These are phyloP conservation scores for Sitodiplosis mosellana DNA, from an alignment of 1,140 invertebrate genomes.

Conservation along the genomic window DNA sequence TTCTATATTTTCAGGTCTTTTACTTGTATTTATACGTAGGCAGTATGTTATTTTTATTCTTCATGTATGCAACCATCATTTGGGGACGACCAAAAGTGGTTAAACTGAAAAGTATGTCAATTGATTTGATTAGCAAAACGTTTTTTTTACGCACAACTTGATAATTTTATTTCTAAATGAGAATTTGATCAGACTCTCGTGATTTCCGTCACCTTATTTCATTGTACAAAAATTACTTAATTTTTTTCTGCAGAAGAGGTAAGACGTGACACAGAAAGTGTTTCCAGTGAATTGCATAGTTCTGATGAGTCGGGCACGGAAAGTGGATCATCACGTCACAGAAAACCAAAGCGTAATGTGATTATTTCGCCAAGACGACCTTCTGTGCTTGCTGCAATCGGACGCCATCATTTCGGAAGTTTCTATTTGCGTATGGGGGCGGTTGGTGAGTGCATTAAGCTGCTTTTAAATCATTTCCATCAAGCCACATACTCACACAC, in stretches of 20 bases:
- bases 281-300: constrained; percentile 16
- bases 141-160: no score
- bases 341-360: constrained; percentile 12
- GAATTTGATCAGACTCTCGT: no score
- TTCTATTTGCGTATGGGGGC: constrained; percentile 88
- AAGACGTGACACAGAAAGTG: constrained; percentile 1
- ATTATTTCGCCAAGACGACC: constrained; percentile 26
- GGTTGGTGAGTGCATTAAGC: constrained; percentile 46
- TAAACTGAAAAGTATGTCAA: constrained; percentile 27
- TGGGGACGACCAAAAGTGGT: constrained; percentile 33
- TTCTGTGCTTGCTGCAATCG: constrained; percentile 22
- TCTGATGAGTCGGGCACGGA: constrained; percentile 35
- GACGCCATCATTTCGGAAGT: constrained; percentile 66
- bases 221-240: not conserved
- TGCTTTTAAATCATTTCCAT: not conserved
- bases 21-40: constrained; percentile 80
- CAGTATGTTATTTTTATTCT: constrained; percentile 71
- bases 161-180: no score
- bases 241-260: not conserved
- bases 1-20: constrained; percentile 43
- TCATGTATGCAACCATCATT: constrained; percentile 63
- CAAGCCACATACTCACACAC: constrained; percentile 1
- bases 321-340: constrained; percentile 29
- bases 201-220: no score
- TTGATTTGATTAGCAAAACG: no score